Percentiles rank a stretch among this genome's conserved stretches.
phyloP scores from a whole-genome alignment of 1,140 invertebrate genomes.

The Thalassaphorura encarpata region DNA sequence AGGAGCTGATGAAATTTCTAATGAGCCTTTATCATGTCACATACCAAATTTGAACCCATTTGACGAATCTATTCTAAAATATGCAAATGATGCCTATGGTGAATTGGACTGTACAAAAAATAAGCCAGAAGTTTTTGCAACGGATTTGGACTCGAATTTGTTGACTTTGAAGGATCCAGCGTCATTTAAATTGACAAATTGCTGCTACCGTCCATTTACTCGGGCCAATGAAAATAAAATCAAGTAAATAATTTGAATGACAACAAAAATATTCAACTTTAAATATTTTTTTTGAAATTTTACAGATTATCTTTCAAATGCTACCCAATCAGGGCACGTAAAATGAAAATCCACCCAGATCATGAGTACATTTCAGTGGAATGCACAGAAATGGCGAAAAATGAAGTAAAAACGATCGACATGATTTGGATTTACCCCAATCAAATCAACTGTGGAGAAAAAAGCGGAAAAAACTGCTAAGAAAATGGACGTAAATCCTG shows the following conservation, averaged over 20 bases:
- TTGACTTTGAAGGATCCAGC: background rate
- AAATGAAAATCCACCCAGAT: background rate
- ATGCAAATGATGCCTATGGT: background rate
- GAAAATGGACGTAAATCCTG: too few relatives aligned
- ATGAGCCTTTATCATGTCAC: too few relatives aligned
- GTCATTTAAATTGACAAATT: background rate
- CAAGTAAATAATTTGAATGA: background rate
- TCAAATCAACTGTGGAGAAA: background rate
- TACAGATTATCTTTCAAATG: background rate
- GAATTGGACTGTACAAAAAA: background rate
- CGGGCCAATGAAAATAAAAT: background rate
- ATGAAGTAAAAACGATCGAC: background rate
- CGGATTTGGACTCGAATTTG: background rate
- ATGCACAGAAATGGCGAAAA: background rate
- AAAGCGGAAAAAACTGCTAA: slow-evolving; percentile 6
- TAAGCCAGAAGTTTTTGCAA: background rate
- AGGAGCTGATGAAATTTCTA: too few relatives aligned
- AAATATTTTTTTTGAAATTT: background rate
- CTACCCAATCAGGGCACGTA: background rate
- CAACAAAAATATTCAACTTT: background rate
- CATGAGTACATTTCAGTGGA: background rate
- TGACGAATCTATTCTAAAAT: background rate
- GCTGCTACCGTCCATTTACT: background rate
- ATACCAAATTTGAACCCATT: background rate
- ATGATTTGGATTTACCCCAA: background rate